Evolutionary conservation across 2,797 vertebrate species (phyloP), one percentile per base, ranked within the genome.

Genomic region (Merluccius polli): DNA sequence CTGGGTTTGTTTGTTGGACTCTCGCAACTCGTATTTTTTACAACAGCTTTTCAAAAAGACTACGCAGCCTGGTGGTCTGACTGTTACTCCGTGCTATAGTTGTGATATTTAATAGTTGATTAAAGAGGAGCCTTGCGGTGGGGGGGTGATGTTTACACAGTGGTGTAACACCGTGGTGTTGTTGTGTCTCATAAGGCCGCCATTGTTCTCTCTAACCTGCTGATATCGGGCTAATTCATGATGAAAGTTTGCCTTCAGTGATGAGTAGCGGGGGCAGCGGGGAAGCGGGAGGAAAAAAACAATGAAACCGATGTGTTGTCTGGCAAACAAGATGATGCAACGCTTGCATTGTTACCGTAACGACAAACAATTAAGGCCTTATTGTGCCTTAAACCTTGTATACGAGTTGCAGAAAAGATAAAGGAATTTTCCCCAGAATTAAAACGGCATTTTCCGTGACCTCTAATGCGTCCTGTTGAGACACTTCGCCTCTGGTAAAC

Each of bases 61-160:
- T 12, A n/a, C 4, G 52, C 52, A n/a, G 52, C 13, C 30, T 59
- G 3, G 9, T 24, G 18, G 24, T n/a, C 33, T 44, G 7, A 11
- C 32, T 24, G 29, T 36, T 24, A 9, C 4, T 65, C 13, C 10
- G 27, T 38, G 32, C 27, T 74, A 29, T 59, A 27, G 27, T 30
- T 18, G 24, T 73, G 18, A 3, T 44, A 12, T 44, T 91, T 13
- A 59, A 24, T 5, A 29, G 7, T 67, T 81, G 75, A 77, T 78
- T 21, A 78, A 78, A 71, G 77, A 70, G 33, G 73, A 75, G 71
- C 44, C 32, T 92, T 93, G 94, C 93, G 91, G 92, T 24, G 52
- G 52, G 52, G 52, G 21, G 18, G n/a, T 59, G 52, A 6, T 59
- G 24, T 35, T 16, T 18, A 65, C 35, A 21, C 76, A 77, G 79